Base-by-base conservation (phyloP, 2,888 invertebrate species). In the Dicyrtoma fusca region DNA sequence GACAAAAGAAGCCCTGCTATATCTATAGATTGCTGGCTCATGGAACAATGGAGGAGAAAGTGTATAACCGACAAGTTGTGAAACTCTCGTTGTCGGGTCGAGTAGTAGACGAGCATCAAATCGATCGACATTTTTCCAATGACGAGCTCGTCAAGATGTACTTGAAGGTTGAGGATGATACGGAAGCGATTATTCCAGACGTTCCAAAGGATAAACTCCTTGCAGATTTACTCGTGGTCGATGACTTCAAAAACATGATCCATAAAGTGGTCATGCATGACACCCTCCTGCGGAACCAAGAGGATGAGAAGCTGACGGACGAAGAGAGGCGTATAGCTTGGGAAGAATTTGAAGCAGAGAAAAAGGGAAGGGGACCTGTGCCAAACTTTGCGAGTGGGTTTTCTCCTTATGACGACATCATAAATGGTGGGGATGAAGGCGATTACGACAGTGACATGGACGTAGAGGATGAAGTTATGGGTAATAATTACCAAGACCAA, bases 261-360 rank as follows among this genome's bases (percentile, higher is more conserved):
- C 91, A 91, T 81, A 91, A n/a, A 90, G 80, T 97, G 94, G n/a
- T n/a, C n/a, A 95, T 97, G 84, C 99, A 99, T 83, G 98, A 99
- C 84, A 95, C 95, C 0, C 86, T 99, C 59, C 87, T 98, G 23
- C 95, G 96, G 83, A 95, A 97, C 84, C 85, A 93, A 88, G 87
- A 90, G 17, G 95, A 94, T 79, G 97, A 99, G 84, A 93, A 92
- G 75, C 86, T 99, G 42, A 91, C 92, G 26, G 97, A 97, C 82
- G 95, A 94, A 79, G 98, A 98, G 83, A 88, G 95, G 45, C 89
- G 95, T 82, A 92, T 93, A 0, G 99, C 98, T 0, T 98, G 98
- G 98, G 91, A 92, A 77, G 98, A 99, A 84, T 99, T 79, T 49
- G 62, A 72, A 17, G 26, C 53, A 14, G 76, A 77, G 34, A 59